Base-by-base conservation (phyloP, 2,888 invertebrate species). In the Calameuta filiformis region DNA sequence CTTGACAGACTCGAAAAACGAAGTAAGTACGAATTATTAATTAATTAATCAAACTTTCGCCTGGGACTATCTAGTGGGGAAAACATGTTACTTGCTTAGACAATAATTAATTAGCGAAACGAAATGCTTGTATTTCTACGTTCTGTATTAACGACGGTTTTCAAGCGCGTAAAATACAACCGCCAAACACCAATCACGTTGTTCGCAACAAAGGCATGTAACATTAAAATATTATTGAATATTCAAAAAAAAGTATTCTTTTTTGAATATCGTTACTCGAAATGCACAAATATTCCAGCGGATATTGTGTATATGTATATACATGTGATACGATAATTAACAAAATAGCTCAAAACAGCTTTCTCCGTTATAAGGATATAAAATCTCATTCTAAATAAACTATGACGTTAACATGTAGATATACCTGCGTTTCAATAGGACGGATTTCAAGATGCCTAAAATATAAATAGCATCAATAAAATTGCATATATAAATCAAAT, bases 1-100 rank as follows among this genome's bases (percentile, higher is more conserved):
- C 89, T 94, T 56, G 94, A 94, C 86, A 90, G 94, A 81, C 91
- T 91, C 78, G 89, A 92, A 6, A 94, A 93, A 88, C 90, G 92
- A 92, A 93, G 94, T 94, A 87, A 91, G 87, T 85, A 56, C 76
- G 15, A 40, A 40, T 40, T 15, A 40, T 15, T 15, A 15, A 40
- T 15, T 15, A 40, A 40, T 40, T 15, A 40, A 40, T 40, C 4
- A 15, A 15, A 40, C 40, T 40, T 15, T 40, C 6, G 15, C 15
- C 6, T 15, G 6, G 40, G 15, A 40, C 40, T 15, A 40, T 40
- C 15, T 15, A 40, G 40, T 40, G 6, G 15, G 15, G 4, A 40
- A 40, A 40, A 15, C 4, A 6, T 6, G 4, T 6, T 15, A 6
- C 15, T 40, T 40, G 40, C 40, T 40, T 15, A 40, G 4, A 15